phyloP scores from a whole-genome alignment of 2,888 invertebrate species.

The Drosophila eohydei region DNA sequence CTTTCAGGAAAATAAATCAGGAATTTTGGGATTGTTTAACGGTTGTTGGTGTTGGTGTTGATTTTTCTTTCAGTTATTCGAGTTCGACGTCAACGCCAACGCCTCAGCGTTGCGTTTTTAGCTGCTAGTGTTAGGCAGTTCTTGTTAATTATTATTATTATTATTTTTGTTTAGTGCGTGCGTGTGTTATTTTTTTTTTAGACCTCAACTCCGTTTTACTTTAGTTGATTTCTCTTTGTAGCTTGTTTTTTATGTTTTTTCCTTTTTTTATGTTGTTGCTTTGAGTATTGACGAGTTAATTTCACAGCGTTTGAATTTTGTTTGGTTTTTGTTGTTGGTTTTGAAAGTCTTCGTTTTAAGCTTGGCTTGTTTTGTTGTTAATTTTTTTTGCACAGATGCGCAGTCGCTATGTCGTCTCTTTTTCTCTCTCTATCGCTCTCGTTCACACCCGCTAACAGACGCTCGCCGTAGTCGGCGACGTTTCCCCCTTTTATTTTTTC shows the following conservation, averaged over 20 bases:
- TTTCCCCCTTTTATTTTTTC: constrained; percentile 21
- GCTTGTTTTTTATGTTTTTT: constrained; percentile 39
- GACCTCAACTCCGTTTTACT: constrained; percentile 66
- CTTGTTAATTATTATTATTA: constrained; percentile 30
- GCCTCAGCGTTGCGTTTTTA: constrained; percentile 52
- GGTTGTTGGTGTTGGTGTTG: constrained; percentile 45
- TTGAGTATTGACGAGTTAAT: constrained; percentile 81
- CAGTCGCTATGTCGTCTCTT: constrained; percentile 65
- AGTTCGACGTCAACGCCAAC: constrained; percentile 61
- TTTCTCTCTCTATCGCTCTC: constrained; percentile 33
- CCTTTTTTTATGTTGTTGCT: constrained; percentile 65
- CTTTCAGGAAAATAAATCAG: constrained; percentile 77
- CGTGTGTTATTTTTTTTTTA: constrained; percentile 45
- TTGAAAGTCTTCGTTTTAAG: constrained; percentile 78
- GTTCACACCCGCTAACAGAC: constrained; percentile 43
- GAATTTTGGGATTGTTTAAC: constrained; percentile 73
- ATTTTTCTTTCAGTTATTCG: constrained; percentile 54
- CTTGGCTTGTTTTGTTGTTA: constrained; percentile 71
- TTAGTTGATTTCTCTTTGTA: constrained; percentile 57
- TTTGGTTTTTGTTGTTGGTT: constrained; percentile 71
- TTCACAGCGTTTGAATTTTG: constrained; percentile 78
- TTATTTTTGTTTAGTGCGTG: constrained; percentile 51
- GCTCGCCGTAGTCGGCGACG: constrained; percentile 33
- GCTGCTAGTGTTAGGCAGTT: constrained; percentile 36
- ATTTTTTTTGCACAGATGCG: constrained; percentile 61